Evolutionary conservation across 2,888 invertebrate species (phyloP), one percentile per base, ranked within the genome.

Genomic region (Diploptera punctata): DNA sequence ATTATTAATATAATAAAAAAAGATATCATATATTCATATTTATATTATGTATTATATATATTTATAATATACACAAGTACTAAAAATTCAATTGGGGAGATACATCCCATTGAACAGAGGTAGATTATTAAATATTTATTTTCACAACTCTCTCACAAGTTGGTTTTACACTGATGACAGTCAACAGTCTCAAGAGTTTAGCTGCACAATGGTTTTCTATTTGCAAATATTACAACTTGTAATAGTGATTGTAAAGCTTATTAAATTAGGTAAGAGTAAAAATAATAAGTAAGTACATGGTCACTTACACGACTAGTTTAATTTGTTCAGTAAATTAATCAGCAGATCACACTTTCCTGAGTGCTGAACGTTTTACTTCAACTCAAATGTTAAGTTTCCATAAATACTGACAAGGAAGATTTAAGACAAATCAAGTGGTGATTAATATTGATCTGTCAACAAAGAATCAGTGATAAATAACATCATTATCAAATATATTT

Each of bases 291-390:
- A 73, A 73, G 73, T 73, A 73, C 73, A 26, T 38, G 67, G 73
- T 68, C 73, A 68, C 67, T 47, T 70, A 67, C 70, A 67, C 44
- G 73, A 73, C 73, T 73, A 73, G 73, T 68, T 70, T 44, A 26
- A 67, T 57, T 57, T 60, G 38, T 65, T 67, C 62, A 62, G 61
- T 13, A 7, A 13, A 24, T 10, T 7, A 31, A 31, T 47, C 33
- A 26, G 24, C 60, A 57, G 57, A 29, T 24, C 0, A 24, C 57
- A 57, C 31, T 24, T 26, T 57, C 29, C 29, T 52, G 52, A 52
- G 52, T 9, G 24, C 24, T 52, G 52, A 52, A 24, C 19, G 24
- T 13, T 10, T n/a, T n/a, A n/a, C n/a, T n/a, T n/a, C n/a, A n/a
- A n/a, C n/a, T 18, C 31, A n/a, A 31, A 5, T 2, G 31, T 31